phyloP scores from a whole-genome alignment of 1,140 invertebrate genomes.

The Grapholita molesta region DNA sequence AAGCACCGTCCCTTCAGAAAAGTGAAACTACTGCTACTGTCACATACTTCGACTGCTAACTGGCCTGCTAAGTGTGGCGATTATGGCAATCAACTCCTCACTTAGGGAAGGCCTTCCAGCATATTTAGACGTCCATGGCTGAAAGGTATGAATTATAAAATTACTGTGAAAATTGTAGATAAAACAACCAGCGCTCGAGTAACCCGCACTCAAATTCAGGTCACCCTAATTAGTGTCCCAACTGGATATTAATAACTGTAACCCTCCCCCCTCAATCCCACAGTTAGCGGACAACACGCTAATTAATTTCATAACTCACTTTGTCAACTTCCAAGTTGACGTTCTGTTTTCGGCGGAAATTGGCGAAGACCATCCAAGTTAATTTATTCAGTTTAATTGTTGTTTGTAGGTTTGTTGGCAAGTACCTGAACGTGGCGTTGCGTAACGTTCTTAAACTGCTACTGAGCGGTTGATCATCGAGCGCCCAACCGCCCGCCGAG shows the following conservation, averaged over 20 bases:
- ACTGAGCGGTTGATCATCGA: no score
- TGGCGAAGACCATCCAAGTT: background rate
- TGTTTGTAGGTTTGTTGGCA: background rate
- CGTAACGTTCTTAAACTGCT: no score
- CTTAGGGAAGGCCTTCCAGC: no score
- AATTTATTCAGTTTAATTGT: conserved; percentile 14
- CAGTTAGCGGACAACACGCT: background rate
- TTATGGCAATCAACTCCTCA: no score
- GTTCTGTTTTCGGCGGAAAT: background rate
- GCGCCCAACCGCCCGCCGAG: no score
- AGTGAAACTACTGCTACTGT: no score
- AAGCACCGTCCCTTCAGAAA: no score
- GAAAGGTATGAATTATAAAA: no score
- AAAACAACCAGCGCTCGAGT: background rate
- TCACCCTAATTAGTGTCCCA: background rate
- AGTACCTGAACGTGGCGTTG: background rate
- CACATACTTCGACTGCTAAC: no score
- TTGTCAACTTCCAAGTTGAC: conserved; percentile 4
- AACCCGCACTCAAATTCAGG: background rate
- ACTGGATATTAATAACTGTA: conserved; percentile 11
- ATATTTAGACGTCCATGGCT: no score
- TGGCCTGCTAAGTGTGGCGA: no score
- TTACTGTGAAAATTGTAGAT: background rate
- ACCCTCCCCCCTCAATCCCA: background rate
- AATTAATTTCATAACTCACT: conserved; percentile 18